Evolutionary conservation across 2,797 vertebrate species (phyloP), one percentile per base, ranked within the genome.

Genomic region (Chelon labrosus): DNA sequence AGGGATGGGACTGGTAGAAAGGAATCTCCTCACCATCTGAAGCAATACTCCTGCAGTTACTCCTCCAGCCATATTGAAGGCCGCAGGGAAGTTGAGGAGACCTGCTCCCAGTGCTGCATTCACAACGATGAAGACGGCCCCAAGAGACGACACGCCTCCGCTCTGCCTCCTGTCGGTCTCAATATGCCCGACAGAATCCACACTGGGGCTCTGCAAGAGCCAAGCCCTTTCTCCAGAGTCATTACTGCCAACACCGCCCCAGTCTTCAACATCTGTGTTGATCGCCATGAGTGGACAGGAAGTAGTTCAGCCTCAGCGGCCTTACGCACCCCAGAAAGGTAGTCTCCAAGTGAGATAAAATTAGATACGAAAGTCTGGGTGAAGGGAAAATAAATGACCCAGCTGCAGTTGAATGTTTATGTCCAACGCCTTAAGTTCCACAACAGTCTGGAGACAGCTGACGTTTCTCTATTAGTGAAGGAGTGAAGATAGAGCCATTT

Each of bases 11-110:
- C 25, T n/a, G 47, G 27, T 3, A 49, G 10, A 64, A 31, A 31
- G 46, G 22, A 10, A 51, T 50, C 38, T 50, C 20, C 89, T 98
- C 85, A 99, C 98, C 97, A 98, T 96, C 82, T 98, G 97, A 66
- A 99, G 93, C 0, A 87, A 10, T 5, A 99, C 88, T 63, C 97
- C 97, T 0, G 96, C 95, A 0, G 92, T 96, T 35, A 99, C 92
- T 0, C 98, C 98, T 0, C 98, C 97, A 0, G 98, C 98, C 74
- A 96, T 97, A 85, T 85, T 96, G 92, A 99, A 99, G 44, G 98
- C 97, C 0, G 97, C 97, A 0, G 98, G 97, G 79, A 99, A 99
- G 88, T 99, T 99, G 57, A 99, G 96, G 46, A 99, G 94, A 39
- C 98, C 98, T 0, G 98, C 98, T 1, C 98, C 98, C 0, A 99